Conservation (phyloP, 2,797 vertebrate species). For the Benthosema pterotum region DNA sequence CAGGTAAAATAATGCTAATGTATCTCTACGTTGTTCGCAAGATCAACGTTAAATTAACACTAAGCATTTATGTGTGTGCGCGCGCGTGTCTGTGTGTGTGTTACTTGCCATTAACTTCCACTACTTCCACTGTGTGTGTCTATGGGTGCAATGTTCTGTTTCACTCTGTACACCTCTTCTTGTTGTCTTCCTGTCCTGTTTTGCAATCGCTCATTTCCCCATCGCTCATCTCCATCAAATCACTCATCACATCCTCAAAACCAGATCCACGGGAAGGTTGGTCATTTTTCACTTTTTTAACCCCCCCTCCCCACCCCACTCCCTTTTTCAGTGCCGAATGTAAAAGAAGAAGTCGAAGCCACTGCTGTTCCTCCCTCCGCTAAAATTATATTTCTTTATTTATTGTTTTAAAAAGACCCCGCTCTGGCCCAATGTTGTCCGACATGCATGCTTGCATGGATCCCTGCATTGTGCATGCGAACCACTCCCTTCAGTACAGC, state of each 20-base stretch:
- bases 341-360: constrained; percentile 29
- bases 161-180: constrained; percentile 52
- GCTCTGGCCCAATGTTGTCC: constrained; percentile 25
- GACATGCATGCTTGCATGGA: constrained; percentile 59
- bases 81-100: too few relatives aligned
- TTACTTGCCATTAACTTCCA: constrained; percentile 52
- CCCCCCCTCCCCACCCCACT: constrained; percentile 25
- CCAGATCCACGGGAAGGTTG: constrained; percentile 82
- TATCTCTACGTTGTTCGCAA: too few relatives aligned
- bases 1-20: too few relatives aligned
- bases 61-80: too few relatives aligned
- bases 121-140: constrained; percentile 21
- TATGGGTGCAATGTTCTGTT: constrained; percentile 56
- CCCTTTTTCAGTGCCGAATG: constrained; percentile 37
- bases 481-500: constrained; percentile 41
- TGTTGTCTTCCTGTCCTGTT: constrained; percentile 70
- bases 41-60: too few relatives aligned
- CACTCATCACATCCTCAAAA: constrained; percentile 72
- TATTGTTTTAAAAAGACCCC: neutral
- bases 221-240: constrained; percentile 77
- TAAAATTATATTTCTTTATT: neutral
- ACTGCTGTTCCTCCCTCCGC: constrained; percentile 2
- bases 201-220: constrained; percentile 67
- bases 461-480: constrained; percentile 45
- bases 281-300: constrained; percentile 75